phyloP scores from a whole-genome alignment of 2,797 vertebrate genomes.

The Poecilia picta region DNA sequence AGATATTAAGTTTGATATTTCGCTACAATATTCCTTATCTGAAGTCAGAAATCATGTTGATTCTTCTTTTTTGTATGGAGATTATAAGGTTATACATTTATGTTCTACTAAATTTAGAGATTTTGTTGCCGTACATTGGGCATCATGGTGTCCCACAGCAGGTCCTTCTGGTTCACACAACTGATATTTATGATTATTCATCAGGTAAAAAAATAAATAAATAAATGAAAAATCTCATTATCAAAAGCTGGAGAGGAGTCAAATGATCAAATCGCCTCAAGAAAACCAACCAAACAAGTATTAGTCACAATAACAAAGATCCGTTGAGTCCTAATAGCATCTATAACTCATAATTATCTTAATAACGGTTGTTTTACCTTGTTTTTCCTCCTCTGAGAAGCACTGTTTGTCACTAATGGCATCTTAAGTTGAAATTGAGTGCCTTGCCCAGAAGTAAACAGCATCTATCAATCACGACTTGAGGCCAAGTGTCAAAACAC shows the following conservation, averaged over 20 bases:
- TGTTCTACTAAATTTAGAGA: neutral
- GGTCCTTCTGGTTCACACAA: constrained; percentile 33
- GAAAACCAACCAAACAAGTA: constrained; percentile 55
- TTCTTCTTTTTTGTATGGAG: neutral
- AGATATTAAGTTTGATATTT: neutral
- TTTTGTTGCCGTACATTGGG: neutral
- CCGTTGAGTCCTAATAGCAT: constrained; percentile 64
- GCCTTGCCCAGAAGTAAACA: constrained; percentile 73
- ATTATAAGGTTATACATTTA: neutral
- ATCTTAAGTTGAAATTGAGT: constrained; percentile 77
- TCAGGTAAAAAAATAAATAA: constrained; percentile 1
- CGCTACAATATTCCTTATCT: neutral
- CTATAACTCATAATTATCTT: constrained; percentile 76
- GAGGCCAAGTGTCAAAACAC: constrained; percentile 60
- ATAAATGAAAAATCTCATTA: constrained; percentile 19
- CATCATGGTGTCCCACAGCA: neutral
- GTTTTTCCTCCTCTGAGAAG: constrained; percentile 66
- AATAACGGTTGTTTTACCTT: constrained; percentile 74
- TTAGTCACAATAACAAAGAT: constrained; percentile 68
- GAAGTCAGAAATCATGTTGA: neutral
- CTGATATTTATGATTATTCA: constrained; percentile 22
- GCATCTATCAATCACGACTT: constrained; percentile 77
- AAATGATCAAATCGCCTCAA: constrained; percentile 52
- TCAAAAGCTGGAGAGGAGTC: constrained; percentile 52
- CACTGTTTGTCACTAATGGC: constrained; percentile 74